Conservation (phyloP, 2,797 vertebrate species). For the Schizopygopsis pylzovi region DNA sequence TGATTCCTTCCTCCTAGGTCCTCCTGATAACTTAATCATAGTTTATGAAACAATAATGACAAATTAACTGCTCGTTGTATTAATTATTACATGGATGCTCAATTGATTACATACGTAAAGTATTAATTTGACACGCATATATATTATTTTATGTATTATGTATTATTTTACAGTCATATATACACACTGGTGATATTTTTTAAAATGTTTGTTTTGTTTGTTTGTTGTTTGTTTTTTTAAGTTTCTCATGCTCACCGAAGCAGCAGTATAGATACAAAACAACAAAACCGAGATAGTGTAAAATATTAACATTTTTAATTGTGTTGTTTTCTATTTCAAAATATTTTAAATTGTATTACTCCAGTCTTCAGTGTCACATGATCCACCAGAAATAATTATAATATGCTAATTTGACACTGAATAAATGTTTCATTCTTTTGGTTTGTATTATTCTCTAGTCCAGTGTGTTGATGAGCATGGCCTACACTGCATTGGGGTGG, state of each 20-base stretch:
- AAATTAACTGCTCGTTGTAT: not conserved
- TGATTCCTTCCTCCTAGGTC: too few species aligned
- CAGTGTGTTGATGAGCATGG: constrained; percentile 40
- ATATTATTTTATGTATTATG: too few species aligned
- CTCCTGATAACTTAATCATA: not conserved
- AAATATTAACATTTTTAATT: not conserved
- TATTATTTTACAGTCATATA: too few species aligned
- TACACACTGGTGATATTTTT: not conserved
- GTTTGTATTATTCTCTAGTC: not conserved
- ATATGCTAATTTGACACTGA: not conserved
- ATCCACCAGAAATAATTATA: not conserved
- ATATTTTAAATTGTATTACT: not conserved
- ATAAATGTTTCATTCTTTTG: not conserved
- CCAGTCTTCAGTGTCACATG: not conserved
- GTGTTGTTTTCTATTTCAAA: not conserved
- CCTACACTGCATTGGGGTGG: constrained; percentile 56
- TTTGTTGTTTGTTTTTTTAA: too few species aligned
- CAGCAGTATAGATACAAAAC: not conserved
- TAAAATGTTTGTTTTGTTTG: too few species aligned
- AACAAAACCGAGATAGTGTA: not conserved
- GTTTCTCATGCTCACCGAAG: not conserved
- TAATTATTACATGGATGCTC: not conserved
- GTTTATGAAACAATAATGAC: not conserved
- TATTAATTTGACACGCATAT: not conserved
- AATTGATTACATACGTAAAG: too few species aligned